Conservation (phyloP, 1,140 invertebrate genomes). For the Platyura marginata region DNA sequence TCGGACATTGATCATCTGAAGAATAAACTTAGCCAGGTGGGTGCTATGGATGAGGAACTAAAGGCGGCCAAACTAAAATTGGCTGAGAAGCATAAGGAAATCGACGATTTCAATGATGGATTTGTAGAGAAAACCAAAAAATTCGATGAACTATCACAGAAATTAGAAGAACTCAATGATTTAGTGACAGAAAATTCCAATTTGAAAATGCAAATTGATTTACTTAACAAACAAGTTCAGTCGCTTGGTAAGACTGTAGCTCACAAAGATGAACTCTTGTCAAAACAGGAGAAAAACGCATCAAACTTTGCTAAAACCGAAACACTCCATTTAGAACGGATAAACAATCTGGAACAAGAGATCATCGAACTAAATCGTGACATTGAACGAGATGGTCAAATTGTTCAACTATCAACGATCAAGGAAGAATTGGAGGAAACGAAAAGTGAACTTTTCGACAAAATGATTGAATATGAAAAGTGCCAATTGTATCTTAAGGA, state of each 20-base stretch:
- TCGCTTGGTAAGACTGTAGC: background rate
- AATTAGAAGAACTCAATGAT: background rate
- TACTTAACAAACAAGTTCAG: background rate
- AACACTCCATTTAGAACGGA: constrained; percentile 6
- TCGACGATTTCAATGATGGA: constrained; percentile 27
- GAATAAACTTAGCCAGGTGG: constrained; percentile 18
- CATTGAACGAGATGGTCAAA: background rate
- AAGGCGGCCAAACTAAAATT: constrained; percentile 14
- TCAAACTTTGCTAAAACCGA: constrained; percentile 12
- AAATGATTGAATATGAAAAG: constrained; percentile 3
- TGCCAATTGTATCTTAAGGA: background rate
- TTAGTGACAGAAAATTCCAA: too few species aligned
- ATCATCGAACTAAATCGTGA: background rate
- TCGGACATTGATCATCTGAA: background rate
- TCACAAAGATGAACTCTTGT: constrained; percentile 7
- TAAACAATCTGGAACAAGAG: background rate
- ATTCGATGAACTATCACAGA: background rate
- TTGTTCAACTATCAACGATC: background rate
- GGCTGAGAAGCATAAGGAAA: constrained; percentile 32
- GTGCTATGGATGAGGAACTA: constrained; percentile 19
- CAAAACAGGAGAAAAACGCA: constrained; percentile 9
- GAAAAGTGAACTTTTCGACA: background rate
- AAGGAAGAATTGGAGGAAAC: background rate
- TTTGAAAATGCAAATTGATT: background rate
- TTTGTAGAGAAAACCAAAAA: background rate